Base-by-base conservation (phyloP, 2,797 vertebrate species). In the Melanotaenia parkinsoni region DNA sequence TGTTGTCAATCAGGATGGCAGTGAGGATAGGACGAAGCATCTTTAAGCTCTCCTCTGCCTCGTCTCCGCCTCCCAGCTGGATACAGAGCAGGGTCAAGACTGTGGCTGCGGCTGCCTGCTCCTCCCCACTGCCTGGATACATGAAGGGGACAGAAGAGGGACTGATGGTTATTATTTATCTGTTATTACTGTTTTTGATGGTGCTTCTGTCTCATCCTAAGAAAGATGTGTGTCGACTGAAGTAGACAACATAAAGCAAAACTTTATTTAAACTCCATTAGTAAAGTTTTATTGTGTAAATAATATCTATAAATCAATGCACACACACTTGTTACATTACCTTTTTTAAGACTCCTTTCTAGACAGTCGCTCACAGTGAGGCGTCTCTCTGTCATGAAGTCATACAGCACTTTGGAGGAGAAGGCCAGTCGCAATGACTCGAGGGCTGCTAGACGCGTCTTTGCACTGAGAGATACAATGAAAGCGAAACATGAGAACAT, bases 51-150 rank as follows among this genome's bases (percentile, higher is more conserved):
- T 98, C 97, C 82, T 97, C 96, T 0, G 96, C 95, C 85, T 97
- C 95, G 0, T 93, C 87, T 32, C 96, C 95, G 0, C 96, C 96
- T 22, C 96, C 97, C 80, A 99, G 92, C 93, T 99, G 98, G 81
- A 99, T 91, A 60, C 97, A 98, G 70, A 99, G 94, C 77, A 97
- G 95, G 54, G 95, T 87, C 16, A 96, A 94, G 58, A 98, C 90
- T 0, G 93, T 92, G 61, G 96, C 96, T 0, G 96, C 96, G 0
- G 95, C 90, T 0, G 97, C 95, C 95, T 98, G 97, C 83, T 99
- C 98, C 76, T 98, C 97, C 6, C 93, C 95, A 8, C 95, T 94
- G 74, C 98, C 98, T 99, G 87, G 0, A 72, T 33, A 61, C 6
- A 53, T 0, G 5, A 16, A 58, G 35, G 26, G 9, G 68, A 45